A percentile compares a stretch with the other conserved stretches of the same genome.
Conservation (phyloP, 2,797 vertebrate genomes). For the Cygnus olor region DNA sequence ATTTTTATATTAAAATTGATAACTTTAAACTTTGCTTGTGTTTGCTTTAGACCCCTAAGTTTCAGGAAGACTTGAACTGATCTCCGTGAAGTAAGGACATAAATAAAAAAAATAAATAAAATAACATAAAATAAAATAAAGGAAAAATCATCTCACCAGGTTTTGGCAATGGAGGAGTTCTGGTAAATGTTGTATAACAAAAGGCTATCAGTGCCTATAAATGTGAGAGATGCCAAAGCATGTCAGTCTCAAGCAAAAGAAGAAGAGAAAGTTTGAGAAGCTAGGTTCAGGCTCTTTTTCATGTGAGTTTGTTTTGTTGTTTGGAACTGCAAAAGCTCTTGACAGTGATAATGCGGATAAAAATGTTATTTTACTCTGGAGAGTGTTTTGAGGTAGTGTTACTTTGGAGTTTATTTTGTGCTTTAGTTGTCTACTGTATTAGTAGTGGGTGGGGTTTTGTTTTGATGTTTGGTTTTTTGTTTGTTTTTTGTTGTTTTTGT, state of each 20-base stretch:
- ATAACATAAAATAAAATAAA: background rate
- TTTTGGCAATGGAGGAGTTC: background rate
- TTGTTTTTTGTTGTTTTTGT: background rate
- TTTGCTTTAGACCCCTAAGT: background rate
- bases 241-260: background rate
- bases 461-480: background rate
- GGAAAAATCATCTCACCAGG: background rate
- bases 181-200: background rate
- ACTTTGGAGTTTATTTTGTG: background rate
- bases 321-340: background rate
- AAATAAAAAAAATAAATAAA: no score
- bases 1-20: background rate
- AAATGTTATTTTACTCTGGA: slow-evolving; percentile 9
- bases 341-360: background rate
- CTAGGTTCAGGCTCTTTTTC: background rate
- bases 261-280: background rate
- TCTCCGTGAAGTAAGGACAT: background rate
- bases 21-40: background rate
- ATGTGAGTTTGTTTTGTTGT: background rate
- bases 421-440: background rate
- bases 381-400: background rate
- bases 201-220: background rate
- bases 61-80: background rate
- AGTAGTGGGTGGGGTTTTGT: background rate
- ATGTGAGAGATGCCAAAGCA: background rate